Conservation (phyloP, 2,888 invertebrate species). For the Silvanus unidentatus region DNA sequence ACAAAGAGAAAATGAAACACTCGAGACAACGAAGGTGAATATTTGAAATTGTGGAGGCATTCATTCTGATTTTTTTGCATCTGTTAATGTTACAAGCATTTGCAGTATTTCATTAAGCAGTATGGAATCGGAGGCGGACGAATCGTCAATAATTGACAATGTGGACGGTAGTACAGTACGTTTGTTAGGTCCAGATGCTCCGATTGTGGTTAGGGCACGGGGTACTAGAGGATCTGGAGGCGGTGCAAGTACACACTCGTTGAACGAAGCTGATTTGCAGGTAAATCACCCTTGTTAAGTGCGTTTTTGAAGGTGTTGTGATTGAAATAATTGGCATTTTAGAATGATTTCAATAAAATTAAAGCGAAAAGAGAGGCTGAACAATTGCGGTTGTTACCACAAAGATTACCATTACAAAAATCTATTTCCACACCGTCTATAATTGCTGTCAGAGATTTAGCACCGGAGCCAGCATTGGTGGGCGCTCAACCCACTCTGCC, state of each 20-base stretch:
- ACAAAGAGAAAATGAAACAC: constrained; percentile 50
- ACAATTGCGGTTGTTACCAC: constrained; percentile 51
- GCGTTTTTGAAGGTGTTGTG: background rate
- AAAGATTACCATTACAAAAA: constrained; percentile 77
- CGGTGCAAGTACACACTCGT: constrained; percentile 66
- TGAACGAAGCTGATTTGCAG: constrained; percentile 83
- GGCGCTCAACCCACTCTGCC: constrained; percentile 51
- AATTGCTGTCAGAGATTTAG: constrained; percentile 61
- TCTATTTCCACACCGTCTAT: constrained; percentile 88
- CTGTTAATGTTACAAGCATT: constrained; percentile 8
- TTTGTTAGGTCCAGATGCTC: constrained; percentile 49
- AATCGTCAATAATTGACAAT: constrained; percentile 49
- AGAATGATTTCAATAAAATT: constrained; percentile 72
- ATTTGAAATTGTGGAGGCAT: constrained; percentile 1
- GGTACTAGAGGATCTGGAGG: constrained; percentile 52
- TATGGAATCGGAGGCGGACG: constrained; percentile 83
- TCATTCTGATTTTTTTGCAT: background rate
- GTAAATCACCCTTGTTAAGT: constrained; percentile 48
- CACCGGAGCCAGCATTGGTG: constrained; percentile 51
- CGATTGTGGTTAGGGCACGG: constrained; percentile 37
- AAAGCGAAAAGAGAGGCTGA: constrained; percentile 56
- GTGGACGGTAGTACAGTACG: constrained; percentile 54
- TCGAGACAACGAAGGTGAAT: constrained; percentile 51
- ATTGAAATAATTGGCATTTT: constrained; percentile 21
- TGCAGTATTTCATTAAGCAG: constrained; percentile 67